Conservation (phyloP, 2,888 invertebrate species). For the Agrotis segetum region DNA sequence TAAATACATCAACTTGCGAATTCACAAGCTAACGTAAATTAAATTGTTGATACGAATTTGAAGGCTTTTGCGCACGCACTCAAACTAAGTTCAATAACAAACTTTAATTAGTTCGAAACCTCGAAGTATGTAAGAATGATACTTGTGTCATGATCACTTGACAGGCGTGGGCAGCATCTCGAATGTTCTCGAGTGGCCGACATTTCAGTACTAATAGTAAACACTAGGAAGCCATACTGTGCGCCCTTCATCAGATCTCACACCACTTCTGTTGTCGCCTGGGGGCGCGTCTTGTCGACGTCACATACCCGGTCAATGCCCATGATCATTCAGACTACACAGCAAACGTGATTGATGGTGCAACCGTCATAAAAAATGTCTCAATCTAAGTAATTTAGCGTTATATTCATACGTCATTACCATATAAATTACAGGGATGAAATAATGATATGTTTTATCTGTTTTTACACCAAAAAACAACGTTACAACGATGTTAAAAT, state of each 20-base stretch:
- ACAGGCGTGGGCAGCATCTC: slow-evolving; percentile 34
- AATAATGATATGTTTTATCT: neutral
- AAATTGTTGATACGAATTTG: neutral
- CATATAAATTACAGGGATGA: slow-evolving; percentile 10
- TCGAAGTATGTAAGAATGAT: slow-evolving; percentile 13
- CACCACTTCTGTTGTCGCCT: slow-evolving; percentile 24
- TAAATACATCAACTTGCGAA: neutral
- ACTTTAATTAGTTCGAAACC: slow-evolving; percentile 31
- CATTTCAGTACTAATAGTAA: slow-evolving; percentile 38
- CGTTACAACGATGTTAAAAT: slow-evolving; percentile 21
- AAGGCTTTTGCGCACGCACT: slow-evolving; percentile 2
- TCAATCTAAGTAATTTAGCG: slow-evolving; percentile 25
- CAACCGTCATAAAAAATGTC: slow-evolving; percentile 31
- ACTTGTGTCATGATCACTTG: slow-evolving; percentile 14
- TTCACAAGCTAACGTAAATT: neutral
- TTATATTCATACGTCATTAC: slow-evolving; percentile 2
- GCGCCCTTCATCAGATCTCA: slow-evolving; percentile 54
- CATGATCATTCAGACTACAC: slow-evolving; percentile 38
- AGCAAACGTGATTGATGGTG: slow-evolving; percentile 25
- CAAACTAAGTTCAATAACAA: slow-evolving; percentile 1
- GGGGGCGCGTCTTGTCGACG: slow-evolving; percentile 66
- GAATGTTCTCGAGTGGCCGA: slow-evolving; percentile 32
- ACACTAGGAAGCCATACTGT: slow-evolving; percentile 67
- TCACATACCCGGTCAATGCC: slow-evolving; percentile 59
- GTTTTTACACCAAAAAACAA: slow-evolving; percentile 4